These are phyloP conservation scores for Petrocephalus schoutedeni DNA, from an alignment of 2,797 vertebrate genomes.

Conservation along the genomic window DNA sequence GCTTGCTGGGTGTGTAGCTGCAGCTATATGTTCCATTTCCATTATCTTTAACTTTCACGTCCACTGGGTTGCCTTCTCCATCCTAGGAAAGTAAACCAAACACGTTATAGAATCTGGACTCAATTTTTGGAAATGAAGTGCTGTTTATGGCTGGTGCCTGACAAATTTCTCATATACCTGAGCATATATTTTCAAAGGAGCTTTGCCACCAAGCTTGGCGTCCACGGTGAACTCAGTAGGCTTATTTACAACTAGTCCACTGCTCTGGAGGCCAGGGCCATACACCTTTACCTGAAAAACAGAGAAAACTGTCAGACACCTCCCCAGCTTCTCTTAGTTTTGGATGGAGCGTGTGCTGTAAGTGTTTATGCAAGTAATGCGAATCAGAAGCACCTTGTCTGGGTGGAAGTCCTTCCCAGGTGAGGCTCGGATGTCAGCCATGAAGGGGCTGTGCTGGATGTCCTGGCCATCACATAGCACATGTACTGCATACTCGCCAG, in stretches of 20 bases:
- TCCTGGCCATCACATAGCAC: conserved; percentile 59
- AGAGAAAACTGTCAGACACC: not conserved
- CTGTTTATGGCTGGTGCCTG: not conserved
- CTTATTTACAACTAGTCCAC: conserved; percentile 54
- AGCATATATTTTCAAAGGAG: conserved; percentile 58
- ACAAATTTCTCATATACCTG: conserved; percentile 46
- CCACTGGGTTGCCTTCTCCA: conserved; percentile 55
- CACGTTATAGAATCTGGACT: not conserved
- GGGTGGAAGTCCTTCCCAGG: conserved; percentile 61
- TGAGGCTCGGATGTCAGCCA: conserved; percentile 57
- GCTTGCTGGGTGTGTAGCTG: conserved; percentile 57
- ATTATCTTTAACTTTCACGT: conserved; percentile 57
- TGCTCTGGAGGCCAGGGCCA: conserved; percentile 62
- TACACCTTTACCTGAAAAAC: conserved; percentile 57
- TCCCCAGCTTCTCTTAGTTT: not conserved
- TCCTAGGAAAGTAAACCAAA: conserved; percentile 43
- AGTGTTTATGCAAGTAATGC: not conserved
- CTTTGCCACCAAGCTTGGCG: conserved; percentile 60
- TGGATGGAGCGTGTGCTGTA: not conserved
- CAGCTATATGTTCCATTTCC: conserved; percentile 62
- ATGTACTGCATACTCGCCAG: conserved; percentile 59
- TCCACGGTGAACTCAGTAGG: conserved; percentile 64
- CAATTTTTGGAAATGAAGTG: not conserved
- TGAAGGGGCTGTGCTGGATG: conserved; percentile 60
- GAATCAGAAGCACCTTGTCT: conserved; percentile 46